Evolutionary conservation across 2,113 vertebrate genomes (phyloP).

Genomic region (Oophaga pumilio): DNA sequence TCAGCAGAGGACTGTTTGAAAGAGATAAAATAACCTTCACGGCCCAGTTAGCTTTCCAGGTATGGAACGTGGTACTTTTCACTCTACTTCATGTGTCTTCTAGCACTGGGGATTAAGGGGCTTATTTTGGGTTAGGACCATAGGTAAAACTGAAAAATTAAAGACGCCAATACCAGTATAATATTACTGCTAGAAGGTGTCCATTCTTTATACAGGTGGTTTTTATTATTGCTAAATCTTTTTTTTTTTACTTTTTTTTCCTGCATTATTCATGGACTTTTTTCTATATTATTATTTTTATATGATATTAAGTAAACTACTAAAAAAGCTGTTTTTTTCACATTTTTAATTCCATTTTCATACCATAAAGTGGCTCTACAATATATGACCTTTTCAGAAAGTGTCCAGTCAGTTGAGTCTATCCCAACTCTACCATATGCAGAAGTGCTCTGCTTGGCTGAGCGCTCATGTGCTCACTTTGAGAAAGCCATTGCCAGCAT

Average conservation of each 20-base stretch:
- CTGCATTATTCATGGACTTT: background rate
- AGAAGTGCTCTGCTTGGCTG: no score
- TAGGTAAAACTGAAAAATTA: no score
- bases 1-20: constrained; percentile 76
- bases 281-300: background rate
- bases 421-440: no score
- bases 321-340: no score
- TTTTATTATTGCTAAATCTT: background rate
- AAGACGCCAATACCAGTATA: background rate
- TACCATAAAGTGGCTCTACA: no score
- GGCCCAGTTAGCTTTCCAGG: constrained; percentile 74
- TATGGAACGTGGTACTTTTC: background rate
- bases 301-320: no score
- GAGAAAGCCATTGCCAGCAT: no score
- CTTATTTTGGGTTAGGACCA: background rate
- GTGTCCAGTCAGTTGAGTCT: no score
- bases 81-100: background rate
- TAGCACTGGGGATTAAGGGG: background rate
- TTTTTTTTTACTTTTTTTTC: background rate
- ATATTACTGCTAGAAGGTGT: background rate
- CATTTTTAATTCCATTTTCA: no score
- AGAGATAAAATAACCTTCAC: constrained; percentile 76
- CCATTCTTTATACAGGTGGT: background rate
- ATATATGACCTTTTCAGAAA: no score
- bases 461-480: no score